A percentile compares a stretch with the other conserved stretches of the same genome.
Evolutionary conservation across 2,888 invertebrate species (phyloP).

Genomic region (Nowickia ferox): DNA sequence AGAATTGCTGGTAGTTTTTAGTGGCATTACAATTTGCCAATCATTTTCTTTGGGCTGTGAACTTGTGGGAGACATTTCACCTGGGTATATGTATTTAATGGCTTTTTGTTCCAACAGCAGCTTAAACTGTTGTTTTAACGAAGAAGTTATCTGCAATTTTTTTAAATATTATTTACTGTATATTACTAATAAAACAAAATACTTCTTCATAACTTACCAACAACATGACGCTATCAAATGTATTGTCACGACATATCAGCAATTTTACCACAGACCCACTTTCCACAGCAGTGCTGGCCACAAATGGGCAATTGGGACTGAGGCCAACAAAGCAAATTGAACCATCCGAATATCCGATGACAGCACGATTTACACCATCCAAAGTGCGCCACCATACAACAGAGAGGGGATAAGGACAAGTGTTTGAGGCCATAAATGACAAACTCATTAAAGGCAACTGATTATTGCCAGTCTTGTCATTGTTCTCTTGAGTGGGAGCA

Average conservation of each 20-base stretch:
- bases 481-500: constrained; percentile 68
- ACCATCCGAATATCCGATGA: constrained; percentile 88
- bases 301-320: constrained; percentile 83
- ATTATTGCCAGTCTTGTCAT: constrained; percentile 78
- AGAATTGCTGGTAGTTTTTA: constrained; percentile 79
- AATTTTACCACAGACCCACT: constrained; percentile 82
- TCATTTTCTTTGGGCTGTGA: constrained; percentile 77
- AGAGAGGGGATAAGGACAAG: constrained; percentile 85
- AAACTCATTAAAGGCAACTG: constrained; percentile 77
- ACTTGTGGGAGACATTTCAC: constrained; percentile 80
- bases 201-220: constrained; percentile 82
- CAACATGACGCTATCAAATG: constrained; percentile 85
- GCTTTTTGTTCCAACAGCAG: constrained; percentile 91
- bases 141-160: constrained; percentile 87
- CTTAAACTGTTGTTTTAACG: constrained; percentile 91
- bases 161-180: background rate
- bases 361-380: constrained; percentile 88
- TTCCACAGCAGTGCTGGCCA: constrained; percentile 82
- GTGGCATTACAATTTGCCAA: constrained; percentile 83
- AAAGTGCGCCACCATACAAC: constrained; percentile 91
- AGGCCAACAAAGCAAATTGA: constrained; percentile 84
- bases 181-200: background rate
- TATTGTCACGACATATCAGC: constrained; percentile 87
- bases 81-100: constrained; percentile 89
- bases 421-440: constrained; percentile 82